Conservation (phyloP, 2,113 vertebrate species). For the Montifringilla adamsi region DNA sequence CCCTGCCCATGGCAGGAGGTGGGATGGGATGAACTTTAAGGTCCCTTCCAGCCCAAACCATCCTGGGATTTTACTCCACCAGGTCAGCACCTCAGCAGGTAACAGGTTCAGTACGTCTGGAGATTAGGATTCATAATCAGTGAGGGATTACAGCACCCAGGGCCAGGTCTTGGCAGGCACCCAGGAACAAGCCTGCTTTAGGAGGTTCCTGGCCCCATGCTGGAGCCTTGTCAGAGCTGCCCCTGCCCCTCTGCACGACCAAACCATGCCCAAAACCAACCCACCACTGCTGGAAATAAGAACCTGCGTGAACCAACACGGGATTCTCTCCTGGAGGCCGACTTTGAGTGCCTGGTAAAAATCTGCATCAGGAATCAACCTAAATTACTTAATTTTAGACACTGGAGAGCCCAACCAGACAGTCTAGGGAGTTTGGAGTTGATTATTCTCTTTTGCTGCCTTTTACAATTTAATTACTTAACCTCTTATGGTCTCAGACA, state of each 20-base stretch:
- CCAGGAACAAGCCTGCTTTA: not conserved
- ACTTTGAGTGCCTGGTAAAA: not conserved
- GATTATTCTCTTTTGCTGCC: not conserved
- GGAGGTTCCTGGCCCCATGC: fast-evolving
- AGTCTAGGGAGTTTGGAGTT: not conserved
- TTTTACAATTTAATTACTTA: not conserved
- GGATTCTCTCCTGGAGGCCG: not conserved
- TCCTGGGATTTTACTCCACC: not conserved
- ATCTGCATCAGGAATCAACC: not conserved
- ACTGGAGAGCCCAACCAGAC: not conserved
- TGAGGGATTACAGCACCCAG: not conserved
- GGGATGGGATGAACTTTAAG: not conserved
- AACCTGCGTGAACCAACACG: fast-evolving
- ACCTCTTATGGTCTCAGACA: not conserved
- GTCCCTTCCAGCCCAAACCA: not conserved
- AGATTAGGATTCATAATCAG: not conserved
- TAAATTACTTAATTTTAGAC: not conserved
- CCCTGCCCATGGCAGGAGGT: not conserved
- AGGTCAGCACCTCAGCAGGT: not conserved
- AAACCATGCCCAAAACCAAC: not conserved
- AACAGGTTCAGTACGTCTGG: not conserved
- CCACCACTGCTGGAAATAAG: not conserved
- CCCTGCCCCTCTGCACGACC: not conserved
- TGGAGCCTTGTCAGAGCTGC: not conserved
- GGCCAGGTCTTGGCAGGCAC: not conserved